Evolutionary conservation across 2,113 vertebrate species (phyloP).

Genomic region (Rhabdomys dilectus): DNA sequence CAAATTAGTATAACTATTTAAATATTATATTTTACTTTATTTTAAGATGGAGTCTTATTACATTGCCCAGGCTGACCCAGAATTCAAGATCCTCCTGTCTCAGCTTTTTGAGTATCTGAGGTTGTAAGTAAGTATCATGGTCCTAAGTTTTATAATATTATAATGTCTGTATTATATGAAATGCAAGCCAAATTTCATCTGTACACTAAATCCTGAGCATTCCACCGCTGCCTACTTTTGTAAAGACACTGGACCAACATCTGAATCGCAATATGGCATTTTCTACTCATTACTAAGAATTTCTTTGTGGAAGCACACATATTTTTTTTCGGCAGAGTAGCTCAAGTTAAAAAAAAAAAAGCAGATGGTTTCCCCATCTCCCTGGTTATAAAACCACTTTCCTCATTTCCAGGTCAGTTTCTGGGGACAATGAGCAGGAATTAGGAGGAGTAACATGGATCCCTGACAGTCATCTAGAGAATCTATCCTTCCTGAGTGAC

Average conservation of each 20-base stretch:
- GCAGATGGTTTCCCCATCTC: conserved; percentile 17
- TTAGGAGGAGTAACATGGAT: background rate
- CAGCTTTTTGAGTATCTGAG: background rate
- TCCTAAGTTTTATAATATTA: background rate
- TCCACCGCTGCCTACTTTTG: background rate
- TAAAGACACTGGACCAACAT: background rate
- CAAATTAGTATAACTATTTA: background rate
- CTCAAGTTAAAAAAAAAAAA: background rate
- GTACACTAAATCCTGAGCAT: conserved; percentile 6
- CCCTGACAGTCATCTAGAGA: background rate
- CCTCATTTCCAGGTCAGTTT: conserved; percentile 55
- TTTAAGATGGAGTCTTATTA: background rate
- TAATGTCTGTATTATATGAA: background rate
- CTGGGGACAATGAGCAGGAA: conserved; percentile 69
- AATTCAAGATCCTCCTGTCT: background rate
- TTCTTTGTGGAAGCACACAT: conserved; percentile 26
- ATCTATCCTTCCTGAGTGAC: conserved; percentile 32
- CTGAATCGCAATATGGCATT: background rate
- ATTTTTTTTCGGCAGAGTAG: background rate
- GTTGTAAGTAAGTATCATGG: background rate
- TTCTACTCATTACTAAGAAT: conserved; percentile 1
- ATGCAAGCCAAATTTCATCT: background rate
- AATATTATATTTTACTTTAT: background rate
- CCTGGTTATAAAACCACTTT: conserved; percentile 56
- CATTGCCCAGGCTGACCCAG: background rate